A percentile compares a stretch with the other conserved stretches of the same genome.
Conservation (phyloP, 2,888 invertebrate genomes). For the Toxonevra muliebris region DNA sequence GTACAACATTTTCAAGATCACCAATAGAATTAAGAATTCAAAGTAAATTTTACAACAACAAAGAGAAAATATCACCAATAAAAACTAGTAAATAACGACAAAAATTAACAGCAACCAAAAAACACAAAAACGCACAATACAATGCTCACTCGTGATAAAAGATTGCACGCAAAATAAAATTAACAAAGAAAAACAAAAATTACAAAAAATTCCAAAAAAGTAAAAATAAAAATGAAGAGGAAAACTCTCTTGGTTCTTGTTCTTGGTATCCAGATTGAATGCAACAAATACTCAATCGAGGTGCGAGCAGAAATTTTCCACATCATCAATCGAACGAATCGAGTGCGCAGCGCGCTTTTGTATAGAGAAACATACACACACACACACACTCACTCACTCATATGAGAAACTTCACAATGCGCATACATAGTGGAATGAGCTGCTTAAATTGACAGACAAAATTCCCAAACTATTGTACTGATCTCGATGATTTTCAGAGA, state of each 20-base stretch:
- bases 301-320: slow-evolving; percentile 31
- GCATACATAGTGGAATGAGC: no score
- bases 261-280: slow-evolving; percentile 10
- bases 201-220: no score
- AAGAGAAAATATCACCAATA: no score
- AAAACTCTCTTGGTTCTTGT: slow-evolving; percentile 4
- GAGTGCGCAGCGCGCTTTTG: neutral
- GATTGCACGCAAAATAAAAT: no score
- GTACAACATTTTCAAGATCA: no score
- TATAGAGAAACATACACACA: slow-evolving; percentile 11
- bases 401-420: neutral
- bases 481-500: no score
- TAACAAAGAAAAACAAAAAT: no score
- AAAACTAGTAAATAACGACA: neutral
- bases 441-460: no score
- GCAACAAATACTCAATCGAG: slow-evolving; percentile 9
- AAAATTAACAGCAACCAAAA: neutral
- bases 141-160: neutral
- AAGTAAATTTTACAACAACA: no score
- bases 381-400: slow-evolving; percentile 10
- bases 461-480: no score
- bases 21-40: no score
- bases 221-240: neutral
- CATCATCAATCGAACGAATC: slow-evolving; percentile 33
- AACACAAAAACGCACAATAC: neutral